phyloP scores from a whole-genome alignment of 2,113 vertebrate genomes.

The Conger conger region DNA sequence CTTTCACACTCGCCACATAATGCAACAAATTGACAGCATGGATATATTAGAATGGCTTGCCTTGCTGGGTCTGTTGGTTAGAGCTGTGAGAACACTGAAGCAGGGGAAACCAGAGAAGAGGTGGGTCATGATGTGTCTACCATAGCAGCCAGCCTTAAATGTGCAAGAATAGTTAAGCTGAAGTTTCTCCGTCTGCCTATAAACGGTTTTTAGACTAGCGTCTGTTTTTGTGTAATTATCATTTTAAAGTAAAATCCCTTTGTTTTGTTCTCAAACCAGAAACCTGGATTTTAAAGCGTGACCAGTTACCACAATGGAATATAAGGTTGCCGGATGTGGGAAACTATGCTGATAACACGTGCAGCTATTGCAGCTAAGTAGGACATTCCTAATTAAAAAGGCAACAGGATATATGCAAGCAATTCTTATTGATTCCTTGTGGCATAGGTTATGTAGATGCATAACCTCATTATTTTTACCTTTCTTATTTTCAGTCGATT shows the following conservation, averaged over 20 bases:
- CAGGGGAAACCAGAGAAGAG: no score
- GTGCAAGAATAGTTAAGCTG: no score
- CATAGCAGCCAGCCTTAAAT: no score
- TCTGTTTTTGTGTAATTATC: not conserved
- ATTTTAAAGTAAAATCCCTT: not conserved
- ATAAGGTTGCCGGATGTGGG: not conserved
- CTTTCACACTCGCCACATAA: no score
- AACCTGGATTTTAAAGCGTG: not conserved
- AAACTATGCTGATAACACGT: not conserved
- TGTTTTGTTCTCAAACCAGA: not conserved
- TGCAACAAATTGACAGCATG: no score
- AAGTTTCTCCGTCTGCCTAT: no score
- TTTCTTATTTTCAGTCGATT: not conserved
- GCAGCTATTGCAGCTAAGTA: not conserved
- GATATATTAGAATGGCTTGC: no score
- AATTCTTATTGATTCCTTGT: not conserved
- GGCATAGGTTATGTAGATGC: not conserved
- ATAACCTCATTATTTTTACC: not conserved
- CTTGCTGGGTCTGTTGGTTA: no score
- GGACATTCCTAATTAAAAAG: conserved; percentile 18
- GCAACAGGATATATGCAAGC: not conserved
- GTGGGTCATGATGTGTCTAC: no score
- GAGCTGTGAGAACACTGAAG: no score
- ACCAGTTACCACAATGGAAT: not conserved
- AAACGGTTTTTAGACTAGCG: not conserved